A percentile compares a stretch with the other conserved stretches of the same genome.
These are phyloP conservation scores for Adelphocoris suturalis DNA, from an alignment of 2,888 invertebrate genomes.

Conservation along the genomic window DNA sequence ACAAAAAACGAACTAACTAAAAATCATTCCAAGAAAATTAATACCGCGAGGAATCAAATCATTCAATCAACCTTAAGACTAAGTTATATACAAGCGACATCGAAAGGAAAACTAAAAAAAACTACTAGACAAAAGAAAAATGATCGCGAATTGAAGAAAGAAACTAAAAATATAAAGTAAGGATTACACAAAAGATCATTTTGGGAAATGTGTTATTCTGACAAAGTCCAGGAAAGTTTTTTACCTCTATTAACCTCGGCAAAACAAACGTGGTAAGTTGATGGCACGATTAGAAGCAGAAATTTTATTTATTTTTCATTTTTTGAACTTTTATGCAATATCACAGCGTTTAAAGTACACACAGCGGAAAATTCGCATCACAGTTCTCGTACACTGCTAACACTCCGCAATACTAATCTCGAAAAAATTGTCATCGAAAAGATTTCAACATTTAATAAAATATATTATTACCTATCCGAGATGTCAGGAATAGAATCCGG, in stretches of 20 bases:
- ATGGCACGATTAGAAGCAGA: slow-evolving; percentile 40
- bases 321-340: slow-evolving; percentile 52
- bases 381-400: slow-evolving; percentile 21
- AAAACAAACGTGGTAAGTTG: slow-evolving; percentile 7
- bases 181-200: slow-evolving; percentile 30
- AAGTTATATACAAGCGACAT: slow-evolving; percentile 47
- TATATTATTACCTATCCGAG: not conserved
- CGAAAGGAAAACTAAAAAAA: slow-evolving; percentile 26
- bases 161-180: slow-evolving; percentile 24
- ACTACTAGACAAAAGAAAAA: not conserved
- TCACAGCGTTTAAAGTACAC: slow-evolving; percentile 47
- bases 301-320: too few relatives aligned
- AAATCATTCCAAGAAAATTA: slow-evolving; percentile 32
- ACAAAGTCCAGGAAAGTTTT: not conserved
- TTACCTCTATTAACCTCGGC: not conserved
- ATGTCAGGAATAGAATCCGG: not conserved
- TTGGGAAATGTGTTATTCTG: not conserved
- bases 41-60: slow-evolving; percentile 48
- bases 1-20: slow-evolving; percentile 11
- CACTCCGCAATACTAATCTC: not conserved
- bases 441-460: not conserved
- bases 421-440: not conserved
- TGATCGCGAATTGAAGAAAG: not conserved
- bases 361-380: slow-evolving; percentile 35
- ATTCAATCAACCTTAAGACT: slow-evolving; percentile 23